Base-by-base conservation (phyloP, 2,113 vertebrate species). In the Phalacrocorax aristotelis region DNA sequence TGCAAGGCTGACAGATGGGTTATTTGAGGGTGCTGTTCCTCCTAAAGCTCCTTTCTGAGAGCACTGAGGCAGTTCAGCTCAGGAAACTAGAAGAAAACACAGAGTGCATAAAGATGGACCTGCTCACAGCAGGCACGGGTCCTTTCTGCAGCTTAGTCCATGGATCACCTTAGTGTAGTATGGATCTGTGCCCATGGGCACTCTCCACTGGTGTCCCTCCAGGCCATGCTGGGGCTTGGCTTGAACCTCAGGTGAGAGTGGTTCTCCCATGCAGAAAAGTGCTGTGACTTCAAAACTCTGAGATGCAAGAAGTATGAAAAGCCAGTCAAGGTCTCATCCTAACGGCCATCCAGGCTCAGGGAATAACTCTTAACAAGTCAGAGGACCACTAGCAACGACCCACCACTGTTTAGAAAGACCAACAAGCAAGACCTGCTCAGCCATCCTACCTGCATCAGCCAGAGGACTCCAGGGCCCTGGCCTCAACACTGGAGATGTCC, bases 41-140 rank as follows among this genome's bases (percentile, higher is more conserved):
- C 62, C 49, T 7, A 42, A 60, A 74, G 38, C 52, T 54, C 52
- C 40, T 42, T 66, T n/a, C 40, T 68, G 72, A 48, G 66, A 46
- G 21, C 26, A 34, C 1, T 19, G 46, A 48, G 23, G 29, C 6
- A 54, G 30, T 27, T 68, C 40, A 49, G 52, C 52, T 36, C 8
- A 6, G 21, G 29, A 29, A 88, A 17, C 44, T 27, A 58, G 27
- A 46, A 46, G 32, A 34, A 72, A 66, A 58, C 34, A 79, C 15
- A 52, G 58, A 38, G 7, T 8, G 12, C 10, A 32, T 42, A 38
- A 48, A 30, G 44, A 68, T 7, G 34, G 71, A 58, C 27, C 9
- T 0, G 1, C 55, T 51, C 15, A 60, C 11, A 48, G 60, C 44
- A 72, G 51, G 29, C 4, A 2, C 14, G 4, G 34, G 12, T 46